These are phyloP conservation scores for Cenopis cana DNA, from an alignment of 2,888 invertebrate genomes.

Conservation along the genomic window DNA sequence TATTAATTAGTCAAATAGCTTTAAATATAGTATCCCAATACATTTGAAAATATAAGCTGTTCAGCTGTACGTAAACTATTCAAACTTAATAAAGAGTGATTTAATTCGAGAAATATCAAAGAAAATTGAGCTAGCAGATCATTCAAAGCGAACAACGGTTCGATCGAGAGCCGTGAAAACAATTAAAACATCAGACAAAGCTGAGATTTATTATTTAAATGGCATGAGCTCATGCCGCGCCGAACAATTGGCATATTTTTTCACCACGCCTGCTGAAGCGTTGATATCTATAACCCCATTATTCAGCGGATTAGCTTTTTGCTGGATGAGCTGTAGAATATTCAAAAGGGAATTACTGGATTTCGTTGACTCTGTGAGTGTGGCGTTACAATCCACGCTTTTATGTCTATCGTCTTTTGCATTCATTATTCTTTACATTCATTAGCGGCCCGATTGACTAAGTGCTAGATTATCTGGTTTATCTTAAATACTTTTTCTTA, in stretches of 20 bases:
- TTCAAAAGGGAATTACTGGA: conserved; percentile 82
- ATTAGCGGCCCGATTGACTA: conserved; percentile 28
- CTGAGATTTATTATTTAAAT: conserved; percentile 66
- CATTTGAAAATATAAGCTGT: conserved; percentile 1
- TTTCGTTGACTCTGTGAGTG: conserved; percentile 64
- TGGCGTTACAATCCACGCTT: conserved; percentile 36
- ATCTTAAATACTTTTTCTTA: background rate
- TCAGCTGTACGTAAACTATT: conserved; percentile 1
- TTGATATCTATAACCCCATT: conserved; percentile 82
- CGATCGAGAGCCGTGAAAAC: conserved; percentile 50
- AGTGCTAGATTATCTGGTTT: background rate
- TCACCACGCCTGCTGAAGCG: conserved; percentile 71
- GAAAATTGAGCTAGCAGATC: conserved; percentile 19
- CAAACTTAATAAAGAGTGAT: background rate
- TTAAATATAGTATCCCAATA: background rate
- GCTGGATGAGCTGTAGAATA: conserved; percentile 78
- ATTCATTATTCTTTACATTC: conserved; percentile 37
- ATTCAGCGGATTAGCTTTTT: conserved; percentile 83
- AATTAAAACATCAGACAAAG: conserved; percentile 61
- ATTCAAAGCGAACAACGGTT: conserved; percentile 29
- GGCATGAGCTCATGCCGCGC: conserved; percentile 58
- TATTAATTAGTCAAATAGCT: background rate
- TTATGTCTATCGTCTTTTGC: conserved; percentile 41
- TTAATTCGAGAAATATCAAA: conserved; percentile 8
- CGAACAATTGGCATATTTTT: conserved; percentile 79